Conservation (phyloP, 2,113 vertebrate species). For the Pan paniscus region DNA sequence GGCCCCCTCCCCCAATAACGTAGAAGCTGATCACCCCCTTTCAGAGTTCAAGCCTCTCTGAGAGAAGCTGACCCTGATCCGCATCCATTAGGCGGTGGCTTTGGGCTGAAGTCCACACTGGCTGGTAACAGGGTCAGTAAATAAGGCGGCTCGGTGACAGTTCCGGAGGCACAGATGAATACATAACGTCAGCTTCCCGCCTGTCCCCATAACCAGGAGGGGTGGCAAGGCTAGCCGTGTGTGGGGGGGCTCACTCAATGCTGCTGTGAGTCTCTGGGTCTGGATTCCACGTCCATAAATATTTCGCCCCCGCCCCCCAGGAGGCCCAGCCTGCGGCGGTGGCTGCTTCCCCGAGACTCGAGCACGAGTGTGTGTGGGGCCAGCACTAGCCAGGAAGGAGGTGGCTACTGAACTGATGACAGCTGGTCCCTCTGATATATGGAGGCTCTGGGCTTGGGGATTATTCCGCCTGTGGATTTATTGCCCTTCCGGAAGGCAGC, state of each 20-base stretch:
- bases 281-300: not conserved
- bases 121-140: not conserved
- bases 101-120: not conserved
- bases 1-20: too few relatives aligned
- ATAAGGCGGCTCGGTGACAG: not conserved
- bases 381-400: not conserved
- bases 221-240: not conserved
- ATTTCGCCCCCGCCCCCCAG: not conserved
- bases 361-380: fast-evolving
- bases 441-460: fast-evolving
- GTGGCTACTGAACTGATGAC: fast-evolving
- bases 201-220: not conserved
- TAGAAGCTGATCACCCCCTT: too few relatives aligned
- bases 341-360: fast-evolving
- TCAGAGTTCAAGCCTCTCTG: fast-evolving
- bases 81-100: fast-evolving
- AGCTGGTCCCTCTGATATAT: fast-evolving
- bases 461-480: not conserved
- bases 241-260: not conserved
- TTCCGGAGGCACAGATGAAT: not conserved
- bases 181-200: not conserved
- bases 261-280: not conserved
- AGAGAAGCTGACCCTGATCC: not conserved
- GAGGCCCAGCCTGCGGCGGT: fast-evolving
- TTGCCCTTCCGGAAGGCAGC: fast-evolving